Base-by-base conservation (phyloP, 2,113 vertebrate species). In the Jaculus jaculus region DNA sequence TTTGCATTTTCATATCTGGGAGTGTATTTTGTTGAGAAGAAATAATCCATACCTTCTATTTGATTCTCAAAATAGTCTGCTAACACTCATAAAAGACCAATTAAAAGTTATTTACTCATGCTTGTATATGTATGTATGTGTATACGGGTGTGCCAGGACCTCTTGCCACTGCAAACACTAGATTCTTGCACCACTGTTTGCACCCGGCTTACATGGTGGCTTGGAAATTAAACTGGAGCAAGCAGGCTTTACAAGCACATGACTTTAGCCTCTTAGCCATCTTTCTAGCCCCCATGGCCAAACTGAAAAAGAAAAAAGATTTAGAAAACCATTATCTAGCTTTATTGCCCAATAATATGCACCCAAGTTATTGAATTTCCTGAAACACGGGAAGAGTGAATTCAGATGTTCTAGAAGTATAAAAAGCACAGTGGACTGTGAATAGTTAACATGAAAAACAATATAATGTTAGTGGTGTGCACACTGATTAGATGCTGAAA, bases 1-100 rank as follows among this genome's bases (percentile, higher is more conserved):
- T 7, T 78, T 5, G 5, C 37, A 61, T 61, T 63, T 91, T 37
- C 65, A 17, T 73, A 17, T 30, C 23, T 63, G 18, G 20, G 12
- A 17, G 12, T 60, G 24, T 68, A 23, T 89, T 93, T 66, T 96
- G 5, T 71, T 87, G 6, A 85, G 32, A 42, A 47, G 86, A 92
- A 92, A 78, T 75, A 54, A 81, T 87, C 21, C 30, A 54, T 72
- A n/a, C 54, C 12, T 80, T 82, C 60, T 9, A 39, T 51, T 86
- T 83, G n/a, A 90, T 72, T 96, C 28, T 90, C 71, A 90, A 12
- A 79, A 84, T 88, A 39, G 20, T 90, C 85, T 94, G 2, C 69
- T 39, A 79, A 78, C 39, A 68, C 24, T 7, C 26, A 39, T 26
- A 84, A 63, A 63, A 23, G 61, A 15, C 60, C 60, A 61, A 61